Conservation (phyloP, 2,888 invertebrate species). For the Torymus auratus region DNA sequence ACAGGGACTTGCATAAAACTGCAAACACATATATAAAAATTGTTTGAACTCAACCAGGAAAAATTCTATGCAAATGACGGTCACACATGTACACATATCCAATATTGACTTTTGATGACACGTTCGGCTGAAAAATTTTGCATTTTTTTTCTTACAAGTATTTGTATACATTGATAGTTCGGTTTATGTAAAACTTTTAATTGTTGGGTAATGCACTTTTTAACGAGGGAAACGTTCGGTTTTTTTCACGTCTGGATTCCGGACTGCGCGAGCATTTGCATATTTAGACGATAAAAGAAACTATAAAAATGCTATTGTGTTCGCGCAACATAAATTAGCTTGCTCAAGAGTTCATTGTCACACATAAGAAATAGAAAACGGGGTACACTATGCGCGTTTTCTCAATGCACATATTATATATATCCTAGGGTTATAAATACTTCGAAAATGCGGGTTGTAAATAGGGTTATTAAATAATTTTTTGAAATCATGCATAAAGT, state of each 20-base stretch:
- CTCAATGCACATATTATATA: not conserved
- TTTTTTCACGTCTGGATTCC: constrained; percentile 9
- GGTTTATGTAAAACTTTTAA: constrained; percentile 2
- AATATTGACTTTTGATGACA: not conserved
- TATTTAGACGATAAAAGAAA: constrained; percentile 7
- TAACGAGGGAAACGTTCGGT: not conserved
- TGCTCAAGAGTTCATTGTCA: constrained; percentile 40
- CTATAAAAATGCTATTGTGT: constrained; percentile 20
- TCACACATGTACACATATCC: not conserved
- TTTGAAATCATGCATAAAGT: not conserved
- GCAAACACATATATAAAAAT: not conserved
- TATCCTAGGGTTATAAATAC: too few relatives aligned
- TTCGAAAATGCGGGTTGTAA: too few relatives aligned
- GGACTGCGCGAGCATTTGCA: constrained; percentile 22
- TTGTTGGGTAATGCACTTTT: constrained; percentile 8
- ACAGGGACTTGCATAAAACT: too few relatives aligned
- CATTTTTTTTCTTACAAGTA: not conserved
- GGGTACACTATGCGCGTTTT: not conserved
- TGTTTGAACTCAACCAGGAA: not conserved
- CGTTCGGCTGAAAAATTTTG: not conserved
- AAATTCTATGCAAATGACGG: not conserved
- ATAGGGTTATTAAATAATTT: not conserved
- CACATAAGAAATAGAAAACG: not conserved
- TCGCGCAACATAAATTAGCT: constrained; percentile 41
- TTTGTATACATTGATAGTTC: constrained; percentile 2